Base-by-base conservation (phyloP, 2,113 vertebrate species). In the Cavia aperea region DNA sequence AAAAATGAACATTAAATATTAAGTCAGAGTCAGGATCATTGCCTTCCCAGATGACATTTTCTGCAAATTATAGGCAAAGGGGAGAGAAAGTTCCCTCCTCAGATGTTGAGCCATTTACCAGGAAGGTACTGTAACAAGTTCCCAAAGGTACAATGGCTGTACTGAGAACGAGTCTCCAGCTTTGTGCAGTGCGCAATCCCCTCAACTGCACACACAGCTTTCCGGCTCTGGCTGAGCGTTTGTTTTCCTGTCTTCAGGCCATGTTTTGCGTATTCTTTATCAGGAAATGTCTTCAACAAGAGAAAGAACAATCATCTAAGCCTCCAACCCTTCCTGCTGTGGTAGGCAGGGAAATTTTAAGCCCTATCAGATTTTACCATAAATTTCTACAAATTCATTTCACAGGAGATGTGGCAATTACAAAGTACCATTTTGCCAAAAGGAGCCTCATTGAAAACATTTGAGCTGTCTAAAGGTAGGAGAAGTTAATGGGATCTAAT, bases 1-100 rank as follows among this genome's bases (percentile, higher is more conserved):
- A 86, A 88, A 95, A 73, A 66, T 31, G n/a, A 87, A 39, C 19
- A 36, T 81, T 68, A 81, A 77, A 65, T 72, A 93, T 33, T 46
- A 91, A 88, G 18, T 86, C 15, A 60, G 23, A 36, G 49, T 87
- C 75, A 66, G 19, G 16, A 58, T 49, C 46, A 82, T 68, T 60
- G 81, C 88, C 81, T 95, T 89, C 51, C 54, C 58, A 72, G n/a
- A 82, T 60, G 54, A 13, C 23, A 23, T 31, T 93, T 89, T 94
- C 68, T 72, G 43, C 60, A 89, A 46, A 89, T 33, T 91, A 31
- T 13, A 43, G 43, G 58, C 19, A 5, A 2, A 16, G 3, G 9
- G 46, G 15, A 89, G 12, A 39, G 56, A 73, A 93, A 66, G 4
- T 18, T 43, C 54, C 81, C 78, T 89, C 70, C 24, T 24, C 36